phyloP scores from a whole-genome alignment of 2,888 invertebrate species.

The Scaptomyza flava region DNA sequence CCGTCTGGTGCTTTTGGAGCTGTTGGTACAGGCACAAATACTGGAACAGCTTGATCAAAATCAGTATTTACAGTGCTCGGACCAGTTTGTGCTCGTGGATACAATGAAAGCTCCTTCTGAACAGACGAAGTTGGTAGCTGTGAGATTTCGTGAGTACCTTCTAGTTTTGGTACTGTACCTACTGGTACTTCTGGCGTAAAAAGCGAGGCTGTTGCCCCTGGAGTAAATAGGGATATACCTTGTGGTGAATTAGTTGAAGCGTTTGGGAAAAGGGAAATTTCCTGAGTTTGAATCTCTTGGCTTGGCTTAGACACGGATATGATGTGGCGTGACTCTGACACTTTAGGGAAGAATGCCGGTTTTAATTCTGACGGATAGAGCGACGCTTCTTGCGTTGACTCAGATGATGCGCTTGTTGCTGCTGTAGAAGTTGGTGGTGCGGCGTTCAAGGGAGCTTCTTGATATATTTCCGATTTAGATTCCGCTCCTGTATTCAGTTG shows the following conservation, averaged over 20 bases:
- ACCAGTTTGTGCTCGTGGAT: slow-evolving; percentile 9
- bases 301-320: background rate
- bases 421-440: slow-evolving; percentile 25
- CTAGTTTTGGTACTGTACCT: background rate
- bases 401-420: background rate
- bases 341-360: slow-evolving; percentile 7
- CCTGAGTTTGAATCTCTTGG: slow-evolving; percentile 5
- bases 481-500: background rate
- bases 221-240: background rate
- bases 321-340: background rate
- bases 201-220: slow-evolving; percentile 5
- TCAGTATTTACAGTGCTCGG: slow-evolving; percentile 7
- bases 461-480: background rate
- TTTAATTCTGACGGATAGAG: slow-evolving; percentile 15
- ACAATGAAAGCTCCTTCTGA: slow-evolving; percentile 9
- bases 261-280: background rate
- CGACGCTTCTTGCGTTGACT: slow-evolving; percentile 4
- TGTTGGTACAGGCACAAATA: slow-evolving; percentile 63
- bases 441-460: slow-evolving; percentile 30
- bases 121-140: background rate
- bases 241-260: background rate
- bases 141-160: background rate
- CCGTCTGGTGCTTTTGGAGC: background rate
- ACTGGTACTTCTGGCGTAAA: slow-evolving; percentile 10
- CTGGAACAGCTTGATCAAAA: slow-evolving; percentile 9